Evolutionary conservation across 1,140 invertebrate genomes (phyloP), one percentile per base, ranked within the genome.

Genomic region (Bombus balteatus): DNA sequence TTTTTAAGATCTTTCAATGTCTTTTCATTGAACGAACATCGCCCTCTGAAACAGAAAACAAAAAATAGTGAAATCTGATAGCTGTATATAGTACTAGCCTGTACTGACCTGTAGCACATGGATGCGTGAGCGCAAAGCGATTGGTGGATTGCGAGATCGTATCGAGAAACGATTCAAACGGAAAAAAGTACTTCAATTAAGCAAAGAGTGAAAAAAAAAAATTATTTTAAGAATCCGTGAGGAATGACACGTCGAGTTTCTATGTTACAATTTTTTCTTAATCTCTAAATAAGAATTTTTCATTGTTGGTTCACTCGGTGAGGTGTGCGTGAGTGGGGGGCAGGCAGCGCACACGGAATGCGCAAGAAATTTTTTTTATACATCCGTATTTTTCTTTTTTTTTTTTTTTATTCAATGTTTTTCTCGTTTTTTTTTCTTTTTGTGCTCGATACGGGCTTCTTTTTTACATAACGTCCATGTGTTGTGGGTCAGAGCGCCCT

Each of bases 91-190:
- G 93, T 93, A 94, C 92, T 94, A 94, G 95, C 94, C 94, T 95
- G 94, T 95, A 95, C 95, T 95, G 94, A 95, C 95, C 95, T 95
- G 94, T 95, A 95, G 95, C 95, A 95, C 94, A 95, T 95, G 95
- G 95, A 95, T 95, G 94, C 94, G 93, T 93, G 92, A 94, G 94
- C 92, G 91, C 88, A 89, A 90, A 89, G 86, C 87, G 90, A 88
- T 91, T 89, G 90, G 87, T 91, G 90, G 89, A 91, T 91, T 91
- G 89, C 89, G 90, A 90, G 87, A 86, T 87, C 71, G 80, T 88
- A 87, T 87, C 87, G 87, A 78, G 75, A 90, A 65, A 81, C 75
- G 70, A 86, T 86, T 86, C 53, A 81, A 74, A 86, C 78, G 53
- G 85, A 87, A 83, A 66, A 81, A 83, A 86, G 72, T 83, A 87